Conservation (phyloP, 2,113 vertebrate species). For the Pachypanchax playfairii region DNA sequence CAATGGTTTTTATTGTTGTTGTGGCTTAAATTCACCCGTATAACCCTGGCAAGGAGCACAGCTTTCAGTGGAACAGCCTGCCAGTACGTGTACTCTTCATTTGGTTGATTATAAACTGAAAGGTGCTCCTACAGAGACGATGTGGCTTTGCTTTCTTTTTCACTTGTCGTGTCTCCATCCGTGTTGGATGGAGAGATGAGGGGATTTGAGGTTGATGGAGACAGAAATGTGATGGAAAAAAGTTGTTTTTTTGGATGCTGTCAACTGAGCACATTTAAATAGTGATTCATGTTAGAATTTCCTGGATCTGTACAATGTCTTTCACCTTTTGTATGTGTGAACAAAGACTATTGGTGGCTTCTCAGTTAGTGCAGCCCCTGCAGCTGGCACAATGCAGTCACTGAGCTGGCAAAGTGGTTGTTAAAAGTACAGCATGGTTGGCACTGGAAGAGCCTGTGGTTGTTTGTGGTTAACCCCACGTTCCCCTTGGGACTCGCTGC, state of each 20-base stretch:
- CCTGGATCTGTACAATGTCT: conserved; percentile 53
- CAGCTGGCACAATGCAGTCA: conserved; percentile 64
- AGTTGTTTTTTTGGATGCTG: background rate
- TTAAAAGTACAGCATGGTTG: conserved; percentile 61
- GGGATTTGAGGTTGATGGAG: conserved; percentile 37
- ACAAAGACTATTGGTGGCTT: conserved; percentile 64
- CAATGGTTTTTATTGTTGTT: conserved; percentile 71
- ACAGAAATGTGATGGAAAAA: conserved; percentile 56
- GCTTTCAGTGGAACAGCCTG: conserved; percentile 53
- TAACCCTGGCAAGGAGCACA: conserved; percentile 47
- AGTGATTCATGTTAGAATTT: conserved; percentile 54
- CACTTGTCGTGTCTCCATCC: conserved; percentile 31
- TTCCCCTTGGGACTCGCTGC: conserved; percentile 52
- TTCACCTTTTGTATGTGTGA: conserved; percentile 62
- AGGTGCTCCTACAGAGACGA: conserved; percentile 39
- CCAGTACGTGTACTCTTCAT: conserved; percentile 60
- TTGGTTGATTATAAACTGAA: conserved; percentile 60
- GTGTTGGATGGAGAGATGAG: conserved; percentile 42
- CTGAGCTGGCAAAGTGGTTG: conserved; percentile 52
- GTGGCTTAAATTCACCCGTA: conserved; percentile 56
- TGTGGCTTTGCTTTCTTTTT: conserved; percentile 44
- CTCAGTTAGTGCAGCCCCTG: conserved; percentile 43
- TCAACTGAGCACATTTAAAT: conserved; percentile 43
- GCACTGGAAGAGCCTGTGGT: conserved; percentile 58
- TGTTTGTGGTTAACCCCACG: conserved; percentile 74